phyloP scores from a whole-genome alignment of 2,113 vertebrate genomes.

The Hydrochoerus hydrochaeris region DNA sequence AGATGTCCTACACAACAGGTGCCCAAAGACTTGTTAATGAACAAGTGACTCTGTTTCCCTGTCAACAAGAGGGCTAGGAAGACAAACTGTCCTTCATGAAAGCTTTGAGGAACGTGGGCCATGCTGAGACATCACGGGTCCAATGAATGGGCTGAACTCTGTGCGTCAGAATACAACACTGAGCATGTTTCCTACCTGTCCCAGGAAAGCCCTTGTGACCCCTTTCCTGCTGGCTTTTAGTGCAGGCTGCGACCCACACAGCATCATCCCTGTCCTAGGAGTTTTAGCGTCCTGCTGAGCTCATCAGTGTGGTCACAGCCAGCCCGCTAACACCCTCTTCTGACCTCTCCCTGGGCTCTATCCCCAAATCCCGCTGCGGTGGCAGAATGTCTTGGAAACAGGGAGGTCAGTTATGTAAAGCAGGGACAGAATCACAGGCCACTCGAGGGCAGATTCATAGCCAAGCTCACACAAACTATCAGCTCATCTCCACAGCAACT shows the following conservation, averaged over 20 bases:
- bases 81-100: not conserved
- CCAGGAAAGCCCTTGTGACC: not conserved
- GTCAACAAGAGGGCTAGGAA: not conserved
- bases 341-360: not conserved
- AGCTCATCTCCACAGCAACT: not conserved
- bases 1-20: not conserved
- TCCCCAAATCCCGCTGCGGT: not conserved
- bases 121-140: not conserved
- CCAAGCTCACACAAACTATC: not conserved
- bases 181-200: not conserved
- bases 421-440: conserved; percentile 12
- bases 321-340: too few species aligned
- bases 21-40: not conserved
- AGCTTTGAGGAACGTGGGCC: not conserved
- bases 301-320: not conserved
- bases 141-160: not conserved
- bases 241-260: not conserved
- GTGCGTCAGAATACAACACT: not conserved
- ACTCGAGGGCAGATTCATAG: not conserved
- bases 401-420: not conserved
- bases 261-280: accelerated
- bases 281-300: accelerated
- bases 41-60: not conserved
- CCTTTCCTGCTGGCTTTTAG: not conserved
- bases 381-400: not conserved